These are phyloP conservation scores for Zhengitettix transpicula DNA, from an alignment of 2,888 invertebrate species.

Conservation along the genomic window DNA sequence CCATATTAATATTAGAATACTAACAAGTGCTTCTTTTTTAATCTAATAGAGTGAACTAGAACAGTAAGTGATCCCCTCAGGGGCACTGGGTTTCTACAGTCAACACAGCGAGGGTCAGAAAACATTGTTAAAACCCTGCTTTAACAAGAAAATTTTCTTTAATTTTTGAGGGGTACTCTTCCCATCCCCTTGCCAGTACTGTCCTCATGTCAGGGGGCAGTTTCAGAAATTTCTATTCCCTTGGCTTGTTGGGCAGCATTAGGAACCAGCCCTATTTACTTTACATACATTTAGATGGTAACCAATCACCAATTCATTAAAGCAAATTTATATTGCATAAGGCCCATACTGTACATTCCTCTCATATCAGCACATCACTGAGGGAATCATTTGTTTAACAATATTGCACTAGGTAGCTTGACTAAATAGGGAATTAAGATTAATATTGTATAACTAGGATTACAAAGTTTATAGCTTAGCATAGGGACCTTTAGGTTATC, in stretches of 20 bases:
- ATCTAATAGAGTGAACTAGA: constrained; percentile 9
- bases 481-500: background rate
- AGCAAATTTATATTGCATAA: constrained; percentile 12
- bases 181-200: constrained; percentile 5
- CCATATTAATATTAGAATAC: constrained; percentile 13
- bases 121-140: constrained; percentile 11
- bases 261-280: constrained; percentile 1
- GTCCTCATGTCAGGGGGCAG: constrained; percentile 6
- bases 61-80: constrained; percentile 7
- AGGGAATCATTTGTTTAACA: constrained; percentile 6
- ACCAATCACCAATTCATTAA: constrained; percentile 9
- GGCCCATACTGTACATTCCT: constrained; percentile 7
- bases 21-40: constrained; percentile 11
- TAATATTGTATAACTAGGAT: constrained; percentile 1
- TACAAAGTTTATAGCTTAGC: background rate
- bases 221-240: background rate
- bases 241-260: constrained; percentile 5
- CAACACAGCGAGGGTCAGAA: constrained; percentile 10
- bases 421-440: constrained; percentile 6
- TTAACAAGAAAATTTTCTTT: constrained; percentile 10
- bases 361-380: constrained; percentile 1
- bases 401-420: constrained; percentile 13
- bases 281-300: constrained; percentile 7
- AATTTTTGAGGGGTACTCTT: constrained; percentile 7
- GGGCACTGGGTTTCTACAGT: constrained; percentile 9